Evolutionary conservation across 2,888 invertebrate species (phyloP), one percentile per base, ranked within the genome.

Genomic region (Eurois occulta): DNA sequence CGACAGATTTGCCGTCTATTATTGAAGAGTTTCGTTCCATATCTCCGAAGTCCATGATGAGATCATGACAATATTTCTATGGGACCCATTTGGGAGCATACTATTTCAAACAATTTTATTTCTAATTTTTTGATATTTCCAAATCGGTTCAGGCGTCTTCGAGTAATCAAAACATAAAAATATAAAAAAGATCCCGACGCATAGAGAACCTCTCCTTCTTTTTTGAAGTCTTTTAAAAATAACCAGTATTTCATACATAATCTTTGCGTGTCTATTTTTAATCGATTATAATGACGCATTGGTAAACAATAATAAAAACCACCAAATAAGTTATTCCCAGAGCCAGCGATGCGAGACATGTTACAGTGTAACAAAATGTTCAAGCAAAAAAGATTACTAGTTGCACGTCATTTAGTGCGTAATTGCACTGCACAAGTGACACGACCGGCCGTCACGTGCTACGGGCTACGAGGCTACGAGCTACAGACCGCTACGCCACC

Each of bases 361-460:
- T 75, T 52, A 43, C 70, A 24, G 58, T 69, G 62, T 69, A 77
- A 60, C 66, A 75, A 78, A 91, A 88, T 86, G 83, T 90, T 86
- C 86, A 86, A 85, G 78, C 89, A 88, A 91, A 91, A 91, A 90
- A 92, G 90, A 93, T 92, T 92, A 92, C 91, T 89, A 90, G 92
- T 89, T 90, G 91, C 93, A 90, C 88, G 92, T 93, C 92, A 93
- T 93, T 92, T 93, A 91, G 90, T 91, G 84, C 90, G 94, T 94
- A 94, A 95, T 95, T 95, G 92, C 94, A 88, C 92, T 92, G 90
- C 91, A 91, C 95, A 94, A 93, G 93, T 94, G 95, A 91, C 93
- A 92, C 92, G 89, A 73, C 69, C 62, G 82, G 82, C 89, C 90
- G 89, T 90, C 92, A 91, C 90, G 90, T 92, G 92, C 92, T 91